phyloP scores from a whole-genome alignment of 2,113 vertebrate genomes.

The Plectropomus leopardus region DNA sequence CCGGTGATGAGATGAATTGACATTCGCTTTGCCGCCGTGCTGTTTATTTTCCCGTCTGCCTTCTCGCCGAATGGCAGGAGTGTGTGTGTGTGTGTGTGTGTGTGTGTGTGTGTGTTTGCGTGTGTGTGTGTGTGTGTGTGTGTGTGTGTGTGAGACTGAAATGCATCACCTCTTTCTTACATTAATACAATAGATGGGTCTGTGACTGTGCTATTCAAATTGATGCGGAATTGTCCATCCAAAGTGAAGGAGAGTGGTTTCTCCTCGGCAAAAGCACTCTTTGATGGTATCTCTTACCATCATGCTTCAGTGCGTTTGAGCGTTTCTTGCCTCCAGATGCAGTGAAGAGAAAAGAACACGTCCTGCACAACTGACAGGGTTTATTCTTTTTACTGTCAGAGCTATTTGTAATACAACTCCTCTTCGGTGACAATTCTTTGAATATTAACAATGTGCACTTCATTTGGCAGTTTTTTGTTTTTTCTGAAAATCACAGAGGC shows the following conservation, averaged over 20 bases:
- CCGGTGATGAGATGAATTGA: conserved; percentile 63
- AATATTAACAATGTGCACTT: conserved; percentile 44
- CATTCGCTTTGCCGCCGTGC: conserved; percentile 40
- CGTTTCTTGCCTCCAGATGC: conserved; percentile 60
- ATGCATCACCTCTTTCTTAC: conserved; percentile 39
- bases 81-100: not conserved
- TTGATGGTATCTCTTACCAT: conserved; percentile 69
- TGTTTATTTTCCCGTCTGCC: conserved; percentile 45
- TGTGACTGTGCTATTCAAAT: conserved; percentile 32
- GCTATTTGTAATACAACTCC: conserved; percentile 57
- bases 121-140: not conserved
- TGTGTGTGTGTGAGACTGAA: conserved; percentile 22
- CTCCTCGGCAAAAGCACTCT: conserved; percentile 32
- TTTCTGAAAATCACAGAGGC: not conserved
- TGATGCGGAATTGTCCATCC: conserved; percentile 35
- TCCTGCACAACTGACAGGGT: conserved; percentile 69
- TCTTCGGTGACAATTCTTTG: conserved; percentile 38
- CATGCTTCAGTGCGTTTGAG: conserved; percentile 63
- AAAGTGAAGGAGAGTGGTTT: conserved; percentile 43
- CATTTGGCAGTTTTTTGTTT: not conserved
- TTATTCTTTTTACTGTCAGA: conserved; percentile 66
- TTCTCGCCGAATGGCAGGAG: not conserved
- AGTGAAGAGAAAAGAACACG: conserved; percentile 69
- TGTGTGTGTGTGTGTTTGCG: not conserved
- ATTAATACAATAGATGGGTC: conserved; percentile 14